Evolutionary conservation across 2,797 vertebrate species (phyloP).

Genomic region (Poecilia wingei): DNA sequence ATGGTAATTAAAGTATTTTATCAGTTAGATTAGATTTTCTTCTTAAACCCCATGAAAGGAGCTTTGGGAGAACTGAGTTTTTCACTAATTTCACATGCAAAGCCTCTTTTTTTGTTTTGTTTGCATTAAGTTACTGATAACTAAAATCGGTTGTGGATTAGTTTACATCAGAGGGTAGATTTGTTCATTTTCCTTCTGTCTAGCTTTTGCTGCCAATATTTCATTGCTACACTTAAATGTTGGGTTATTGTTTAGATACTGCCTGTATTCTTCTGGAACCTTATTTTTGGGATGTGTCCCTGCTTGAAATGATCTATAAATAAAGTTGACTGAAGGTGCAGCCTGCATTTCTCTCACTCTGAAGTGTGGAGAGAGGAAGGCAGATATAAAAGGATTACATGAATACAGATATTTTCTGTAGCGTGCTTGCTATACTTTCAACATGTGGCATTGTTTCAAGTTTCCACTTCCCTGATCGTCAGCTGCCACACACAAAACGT

Average conservation of each 20-base stretch:
- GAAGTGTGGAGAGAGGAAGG: not conserved
- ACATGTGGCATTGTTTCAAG: constrained; percentile 36
- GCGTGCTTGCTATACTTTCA: constrained; percentile 34
- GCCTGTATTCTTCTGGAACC: not conserved
- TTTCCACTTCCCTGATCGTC: constrained; percentile 42
- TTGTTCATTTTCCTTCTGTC: not conserved
- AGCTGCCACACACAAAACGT: constrained; percentile 63
- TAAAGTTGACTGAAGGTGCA: not conserved
- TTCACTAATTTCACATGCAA: not conserved
- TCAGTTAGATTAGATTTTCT: not conserved
- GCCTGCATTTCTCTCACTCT: not conserved
- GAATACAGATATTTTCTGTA: not conserved
- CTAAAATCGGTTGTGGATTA: not conserved
- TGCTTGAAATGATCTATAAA: not conserved
- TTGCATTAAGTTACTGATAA: not conserved
- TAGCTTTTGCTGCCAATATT: not conserved
- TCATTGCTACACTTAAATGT: not conserved
- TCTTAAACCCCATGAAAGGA: not conserved
- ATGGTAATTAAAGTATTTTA: not conserved
- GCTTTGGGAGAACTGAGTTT: not conserved
- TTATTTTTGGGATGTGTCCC: not conserved
- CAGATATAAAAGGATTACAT: not conserved
- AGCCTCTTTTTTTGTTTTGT: not conserved
- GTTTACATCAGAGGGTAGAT: not conserved
- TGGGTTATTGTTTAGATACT: not conserved